These are phyloP conservation scores for Chrysoperla carnea DNA, from an alignment of 1,140 invertebrate genomes.

Conservation along the genomic window DNA sequence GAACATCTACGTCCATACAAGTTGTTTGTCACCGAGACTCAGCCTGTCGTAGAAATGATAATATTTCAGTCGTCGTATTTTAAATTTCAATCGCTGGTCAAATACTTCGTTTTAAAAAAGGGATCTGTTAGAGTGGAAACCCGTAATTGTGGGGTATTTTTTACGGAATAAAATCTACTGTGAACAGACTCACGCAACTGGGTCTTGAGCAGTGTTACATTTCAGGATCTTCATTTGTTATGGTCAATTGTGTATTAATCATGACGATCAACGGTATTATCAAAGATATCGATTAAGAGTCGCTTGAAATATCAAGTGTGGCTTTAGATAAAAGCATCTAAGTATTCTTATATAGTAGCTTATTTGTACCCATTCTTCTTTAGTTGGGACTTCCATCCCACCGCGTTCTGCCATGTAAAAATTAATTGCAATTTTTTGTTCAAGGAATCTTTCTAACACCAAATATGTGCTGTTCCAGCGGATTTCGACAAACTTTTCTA, in stretches of 20 bases:
- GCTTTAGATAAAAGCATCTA: slow-evolving; percentile 7
- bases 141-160: slow-evolving; percentile 5
- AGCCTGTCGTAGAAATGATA: slow-evolving; percentile 5
- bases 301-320: slow-evolving; percentile 5
- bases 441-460: slow-evolving; percentile 12
- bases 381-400: not conserved
- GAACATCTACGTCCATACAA: slow-evolving; percentile 4
- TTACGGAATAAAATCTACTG: slow-evolving; percentile 9
- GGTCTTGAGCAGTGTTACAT: slow-evolving; percentile 7
- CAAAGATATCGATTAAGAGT: slow-evolving; percentile 4
- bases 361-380: slow-evolving; percentile 2
- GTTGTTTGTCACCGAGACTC: slow-evolving; percentile 4
- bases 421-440: slow-evolving; percentile 16
- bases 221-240: slow-evolving; percentile 6
- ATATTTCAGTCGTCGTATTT: slow-evolving; percentile 6
- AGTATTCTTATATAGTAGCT: slow-evolving; percentile 3
- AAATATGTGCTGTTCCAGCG: slow-evolving; percentile 15
- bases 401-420: slow-evolving; percentile 11
- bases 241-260: slow-evolving; percentile 4
- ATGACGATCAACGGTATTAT: slow-evolving; percentile 5
- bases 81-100: slow-evolving; percentile 10
- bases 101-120: slow-evolving; percentile 13
- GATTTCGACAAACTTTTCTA: slow-evolving; percentile 14
- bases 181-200: slow-evolving; percentile 8
- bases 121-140: slow-evolving; percentile 11